These are phyloP conservation scores for Perodicticus potto DNA, from an alignment of 2,797 vertebrate genomes.

Conservation along the genomic window DNA sequence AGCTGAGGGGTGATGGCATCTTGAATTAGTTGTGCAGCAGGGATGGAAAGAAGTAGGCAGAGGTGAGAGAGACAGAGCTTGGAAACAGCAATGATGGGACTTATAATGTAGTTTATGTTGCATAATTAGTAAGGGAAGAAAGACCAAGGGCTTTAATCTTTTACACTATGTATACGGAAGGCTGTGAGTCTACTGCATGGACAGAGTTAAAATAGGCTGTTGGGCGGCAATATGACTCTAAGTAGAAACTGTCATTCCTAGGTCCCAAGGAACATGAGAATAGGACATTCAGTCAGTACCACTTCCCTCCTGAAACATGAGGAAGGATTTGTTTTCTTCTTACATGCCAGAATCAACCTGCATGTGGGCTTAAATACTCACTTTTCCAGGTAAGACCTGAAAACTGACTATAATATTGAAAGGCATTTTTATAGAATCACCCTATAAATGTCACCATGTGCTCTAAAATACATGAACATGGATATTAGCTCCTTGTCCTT, in stretches of 20 bases:
- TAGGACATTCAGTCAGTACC: background rate
- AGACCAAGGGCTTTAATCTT: constrained; percentile 46
- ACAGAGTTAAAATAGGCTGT: background rate
- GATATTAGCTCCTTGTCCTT: background rate
- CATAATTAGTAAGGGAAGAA: background rate
- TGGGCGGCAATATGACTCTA: background rate
- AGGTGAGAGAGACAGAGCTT: background rate
- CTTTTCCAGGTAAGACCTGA: background rate
- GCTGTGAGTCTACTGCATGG: background rate
- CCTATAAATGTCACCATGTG: background rate
- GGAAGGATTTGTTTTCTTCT: background rate
- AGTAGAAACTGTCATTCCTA: background rate
- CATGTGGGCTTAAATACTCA: background rate
- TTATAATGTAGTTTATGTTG: background rate
- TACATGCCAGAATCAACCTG: background rate
- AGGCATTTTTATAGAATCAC: background rate
- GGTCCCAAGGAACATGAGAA: background rate
- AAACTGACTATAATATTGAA: background rate
- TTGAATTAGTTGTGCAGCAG: background rate
- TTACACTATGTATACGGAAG: background rate
- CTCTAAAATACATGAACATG: background rate
- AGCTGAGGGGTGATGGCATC: background rate
- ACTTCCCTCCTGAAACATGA: background rate
- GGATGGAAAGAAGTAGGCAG: background rate
- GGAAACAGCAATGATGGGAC: background rate